phyloP scores from a whole-genome alignment of 2,113 vertebrate species.

The Pithys albifrons region DNA sequence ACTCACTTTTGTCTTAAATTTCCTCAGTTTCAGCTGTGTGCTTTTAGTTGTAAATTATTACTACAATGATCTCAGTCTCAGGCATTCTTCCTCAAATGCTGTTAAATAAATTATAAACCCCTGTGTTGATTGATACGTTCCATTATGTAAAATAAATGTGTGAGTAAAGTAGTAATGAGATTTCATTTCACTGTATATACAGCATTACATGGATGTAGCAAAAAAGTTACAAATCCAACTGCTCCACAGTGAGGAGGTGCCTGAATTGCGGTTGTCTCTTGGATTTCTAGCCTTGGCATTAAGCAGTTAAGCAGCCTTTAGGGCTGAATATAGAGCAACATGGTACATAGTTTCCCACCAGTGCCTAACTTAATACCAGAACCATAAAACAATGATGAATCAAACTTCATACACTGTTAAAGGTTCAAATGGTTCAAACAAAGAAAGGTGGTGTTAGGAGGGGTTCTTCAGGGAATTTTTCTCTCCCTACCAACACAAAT shows the following conservation, averaged over 20 bases:
- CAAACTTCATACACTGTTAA: not conserved
- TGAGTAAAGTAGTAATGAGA: not conserved
- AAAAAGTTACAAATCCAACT: not conserved
- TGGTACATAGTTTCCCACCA: rapidly evolving
- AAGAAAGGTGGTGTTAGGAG: no score
- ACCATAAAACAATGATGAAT: not conserved
- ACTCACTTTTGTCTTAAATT: not conserved
- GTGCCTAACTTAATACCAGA: not conserved
- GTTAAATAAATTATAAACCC: not conserved
- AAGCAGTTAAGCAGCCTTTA: not conserved
- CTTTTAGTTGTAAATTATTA: not conserved
- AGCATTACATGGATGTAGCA: not conserved
- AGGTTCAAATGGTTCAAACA: no score
- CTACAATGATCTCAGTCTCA: not conserved
- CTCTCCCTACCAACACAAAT: no score
- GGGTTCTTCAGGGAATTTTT: no score
- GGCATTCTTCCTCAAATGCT: not conserved
- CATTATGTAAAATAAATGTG: not conserved
- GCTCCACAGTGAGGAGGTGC: not conserved
- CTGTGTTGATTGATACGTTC: not conserved
- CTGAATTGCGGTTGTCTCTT: not conserved
- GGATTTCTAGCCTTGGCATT: rapidly evolving
- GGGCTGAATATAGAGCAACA: rapidly evolving
- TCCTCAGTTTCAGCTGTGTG: not conserved
- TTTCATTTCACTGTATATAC: not conserved